Conservation (phyloP, 2,113 vertebrate genomes). For the Taxidea taxus region DNA sequence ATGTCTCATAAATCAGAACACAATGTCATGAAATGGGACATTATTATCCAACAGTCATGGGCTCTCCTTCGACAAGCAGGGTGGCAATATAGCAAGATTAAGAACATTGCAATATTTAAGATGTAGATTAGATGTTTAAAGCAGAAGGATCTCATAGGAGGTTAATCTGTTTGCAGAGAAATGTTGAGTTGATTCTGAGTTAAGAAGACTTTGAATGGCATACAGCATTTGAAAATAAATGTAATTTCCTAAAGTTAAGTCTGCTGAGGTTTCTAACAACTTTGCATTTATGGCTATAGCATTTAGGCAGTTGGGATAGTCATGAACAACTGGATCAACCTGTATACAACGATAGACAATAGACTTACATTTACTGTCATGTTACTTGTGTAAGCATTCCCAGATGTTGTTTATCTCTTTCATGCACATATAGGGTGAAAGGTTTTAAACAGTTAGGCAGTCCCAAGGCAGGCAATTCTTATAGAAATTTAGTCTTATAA, state of each 20-base stretch:
- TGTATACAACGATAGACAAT: not conserved
- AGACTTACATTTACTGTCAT: not conserved
- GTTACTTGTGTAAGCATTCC: not conserved
- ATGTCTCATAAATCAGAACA: not conserved
- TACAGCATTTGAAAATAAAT: not conserved
- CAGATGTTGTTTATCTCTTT: not conserved
- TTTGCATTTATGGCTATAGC: not conserved
- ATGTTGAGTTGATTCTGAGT: not conserved
- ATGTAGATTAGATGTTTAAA: not conserved
- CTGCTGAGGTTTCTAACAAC: not conserved
- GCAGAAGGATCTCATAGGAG: not conserved
- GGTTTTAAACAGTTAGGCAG: not conserved
- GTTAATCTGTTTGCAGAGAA: not conserved
- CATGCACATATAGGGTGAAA: not conserved
- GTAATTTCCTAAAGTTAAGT: not conserved
- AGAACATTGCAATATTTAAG: not conserved
- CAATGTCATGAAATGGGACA: not conserved
- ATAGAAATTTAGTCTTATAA: not conserved
- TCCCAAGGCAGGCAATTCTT: not conserved
- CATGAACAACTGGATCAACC: not conserved
- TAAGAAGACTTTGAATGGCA: not conserved
- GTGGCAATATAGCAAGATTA: not conserved
- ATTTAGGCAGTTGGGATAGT: not conserved
- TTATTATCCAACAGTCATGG: not conserved
- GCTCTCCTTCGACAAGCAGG: not conserved